Evolutionary conservation across 2,888 invertebrate species (phyloP), one percentile per base, ranked within the genome.

Genomic region (Microplitis deprimator): DNA sequence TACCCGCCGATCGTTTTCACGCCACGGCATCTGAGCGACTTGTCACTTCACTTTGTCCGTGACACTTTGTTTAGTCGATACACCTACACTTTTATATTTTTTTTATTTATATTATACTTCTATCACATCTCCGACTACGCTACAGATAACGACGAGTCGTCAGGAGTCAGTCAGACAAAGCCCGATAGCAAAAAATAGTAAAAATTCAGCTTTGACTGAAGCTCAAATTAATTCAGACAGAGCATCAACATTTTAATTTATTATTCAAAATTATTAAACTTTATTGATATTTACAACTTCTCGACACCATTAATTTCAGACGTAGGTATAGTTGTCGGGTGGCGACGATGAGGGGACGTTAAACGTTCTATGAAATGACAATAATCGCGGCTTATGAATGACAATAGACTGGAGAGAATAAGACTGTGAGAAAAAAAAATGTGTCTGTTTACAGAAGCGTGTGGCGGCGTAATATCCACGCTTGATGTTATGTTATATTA

Each of bases 51-150:
- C 84, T 86, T 83, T 79, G 83, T 79, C 83, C 83, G 84, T 85
- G 87, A 84, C 86, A 85, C 86, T 82, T 84, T 85, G 87, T 88
- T 87, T 87, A 85, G 85, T 86, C 85, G 87, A 87, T 87, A 87
- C 80, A 80, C 80, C 82, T 83, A 8, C 13, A 50, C 13, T 13
- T 8, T 10, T 50, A 13, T 5, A 50, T 13, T 50, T 50, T 5
- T 13, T 20, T 20, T 20, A 20, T 20, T 20, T 8, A 8, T 50
- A 13, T 50, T 50, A 13, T 50, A 50, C 50, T 76, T 82, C 82
- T 76, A 65, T 60, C 40, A 39, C 38, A 16, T 29, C 39, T 73
- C 64, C 39, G 40, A 29, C 7, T 40, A 20, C 20, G 13, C 38
- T 1, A 50, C 8, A 16, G 61, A 60, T 16, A 20, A 72, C 7